Conservation (phyloP, 2,797 vertebrate species). For the Liparis tanakae region DNA sequence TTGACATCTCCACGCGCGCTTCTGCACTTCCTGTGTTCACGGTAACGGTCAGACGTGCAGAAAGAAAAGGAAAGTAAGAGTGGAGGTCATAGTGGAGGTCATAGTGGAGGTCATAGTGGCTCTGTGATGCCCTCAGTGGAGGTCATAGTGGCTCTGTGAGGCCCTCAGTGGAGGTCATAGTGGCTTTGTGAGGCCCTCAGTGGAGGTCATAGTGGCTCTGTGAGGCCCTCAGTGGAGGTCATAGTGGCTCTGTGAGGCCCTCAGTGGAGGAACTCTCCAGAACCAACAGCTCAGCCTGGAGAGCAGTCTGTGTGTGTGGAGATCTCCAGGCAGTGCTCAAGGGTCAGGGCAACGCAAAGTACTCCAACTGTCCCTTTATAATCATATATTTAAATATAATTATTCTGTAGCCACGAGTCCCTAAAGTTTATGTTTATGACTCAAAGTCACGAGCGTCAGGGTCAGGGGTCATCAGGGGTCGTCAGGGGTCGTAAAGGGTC, state of each 20-base stretch:
- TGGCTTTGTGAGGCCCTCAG: too few relatives aligned
- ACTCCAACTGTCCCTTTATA: neutral
- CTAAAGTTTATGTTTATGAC: constrained; percentile 18
- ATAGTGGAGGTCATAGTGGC: too few relatives aligned
- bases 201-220: too few relatives aligned
- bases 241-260: too few relatives aligned
- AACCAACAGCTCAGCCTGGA: constrained; percentile 1
- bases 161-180: too few relatives aligned
- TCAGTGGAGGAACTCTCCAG: neutral
- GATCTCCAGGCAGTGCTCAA: neutral
- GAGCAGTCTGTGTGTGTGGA: neutral
- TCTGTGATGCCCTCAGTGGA: too few relatives aligned
- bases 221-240: too few relatives aligned
- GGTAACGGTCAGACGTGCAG: constrained; percentile 2
- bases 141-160: too few relatives aligned
- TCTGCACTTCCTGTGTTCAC: neutral
- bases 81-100: too few relatives aligned
- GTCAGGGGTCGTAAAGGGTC: too few relatives aligned
- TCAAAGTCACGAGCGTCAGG: constrained; percentile 27
- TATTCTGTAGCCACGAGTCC: neutral
- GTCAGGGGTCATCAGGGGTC: too few relatives aligned
- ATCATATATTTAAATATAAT: neutral
- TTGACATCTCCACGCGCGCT: neutral
- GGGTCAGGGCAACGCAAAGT: neutral
- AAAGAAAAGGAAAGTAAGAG: neutral